Conservation (phyloP, 2,113 vertebrate genomes). For the Vireo altiloquus region DNA sequence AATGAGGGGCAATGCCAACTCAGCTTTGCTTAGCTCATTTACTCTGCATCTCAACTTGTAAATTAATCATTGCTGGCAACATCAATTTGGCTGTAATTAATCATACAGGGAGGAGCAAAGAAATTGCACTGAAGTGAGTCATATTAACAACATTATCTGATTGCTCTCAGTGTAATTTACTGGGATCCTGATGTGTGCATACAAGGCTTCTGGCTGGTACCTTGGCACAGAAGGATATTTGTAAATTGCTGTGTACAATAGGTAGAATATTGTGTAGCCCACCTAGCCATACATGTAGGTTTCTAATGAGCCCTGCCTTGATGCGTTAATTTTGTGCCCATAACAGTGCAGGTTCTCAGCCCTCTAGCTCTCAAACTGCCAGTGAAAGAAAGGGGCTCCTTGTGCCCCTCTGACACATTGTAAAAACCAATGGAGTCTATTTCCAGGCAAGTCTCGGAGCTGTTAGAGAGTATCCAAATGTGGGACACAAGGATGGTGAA, state of each 20-base stretch:
- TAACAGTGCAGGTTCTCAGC: neutral
- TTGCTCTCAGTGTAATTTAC: conserved; percentile 70
- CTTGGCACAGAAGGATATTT: conserved; percentile 8
- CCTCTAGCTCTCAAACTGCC: neutral
- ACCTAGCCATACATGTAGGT: neutral
- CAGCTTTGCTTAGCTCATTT: conserved; percentile 76
- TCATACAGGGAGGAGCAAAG: conserved; percentile 72
- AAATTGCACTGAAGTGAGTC: conserved; percentile 66
- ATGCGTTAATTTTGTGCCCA: neutral
- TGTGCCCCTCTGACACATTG: neutral
- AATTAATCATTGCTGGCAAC: conserved; percentile 79
- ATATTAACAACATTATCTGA: conserved; percentile 72
- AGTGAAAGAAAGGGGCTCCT: neutral
- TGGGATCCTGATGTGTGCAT: conserved; percentile 55
- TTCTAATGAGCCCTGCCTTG: neutral
- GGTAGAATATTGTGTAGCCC: neutral
- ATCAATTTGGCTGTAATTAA: conserved; percentile 79
- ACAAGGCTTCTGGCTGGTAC: conserved; percentile 39
- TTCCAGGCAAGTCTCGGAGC: neutral
- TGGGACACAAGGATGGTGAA: no score
- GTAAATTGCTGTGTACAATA: neutral
- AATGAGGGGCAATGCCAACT: conserved; percentile 65
- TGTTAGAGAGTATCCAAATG: neutral
- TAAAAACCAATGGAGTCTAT: neutral
- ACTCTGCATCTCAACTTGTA: conserved; percentile 70